Evolutionary conservation across 1,140 invertebrate genomes (phyloP), one percentile per base, ranked within the genome.

Genomic region (Drosophila melanica): DNA sequence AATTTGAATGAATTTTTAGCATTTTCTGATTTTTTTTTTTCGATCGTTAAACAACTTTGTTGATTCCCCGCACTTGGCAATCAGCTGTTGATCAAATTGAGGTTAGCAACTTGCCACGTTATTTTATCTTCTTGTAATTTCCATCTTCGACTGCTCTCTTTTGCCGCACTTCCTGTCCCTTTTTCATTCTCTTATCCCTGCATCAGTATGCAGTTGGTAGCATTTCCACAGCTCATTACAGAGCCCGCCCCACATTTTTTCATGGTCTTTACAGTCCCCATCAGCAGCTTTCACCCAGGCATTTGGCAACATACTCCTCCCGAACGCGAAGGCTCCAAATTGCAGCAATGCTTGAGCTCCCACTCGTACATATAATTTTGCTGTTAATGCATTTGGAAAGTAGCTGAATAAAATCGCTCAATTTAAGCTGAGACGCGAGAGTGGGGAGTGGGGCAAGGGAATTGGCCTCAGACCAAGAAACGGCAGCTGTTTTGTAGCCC

Each of bases 401-500:
- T 70, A 69, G 53, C 58, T 63, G 71, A 50, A 75, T 55, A 51
- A 51, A 75, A 75, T 63, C 65, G 57, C 66, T 70, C 66, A 69
- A 69, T 74, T 74, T 60, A n/a, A n/a, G 55, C 42, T 23, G 4
- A 11, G 37, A 35, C 37, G 16, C 12, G 3, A 39, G 37, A 42
- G 37, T 14, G 33, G 23, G 39, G 57, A 65, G n/a, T n/a, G n/a
- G n/a, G n/a, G n/a, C n/a, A n/a, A 65, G 37, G 59, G 3, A 33
- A 5, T 58, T 58, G 50, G 51, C 62, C 55, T 51, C 18, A 66
- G 51, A 30, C 51, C 65, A 69, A 30, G 41, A 69, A 58, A 41
- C 11, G 51, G 47, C 78, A 68, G 45, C 75, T 75, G 75, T 68
- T 77, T 80, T 68, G 58, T 72, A 64, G 77, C 70, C 82, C 78